Conservation (phyloP, 2,888 invertebrate genomes). For the Ormyrus pomaceus region DNA sequence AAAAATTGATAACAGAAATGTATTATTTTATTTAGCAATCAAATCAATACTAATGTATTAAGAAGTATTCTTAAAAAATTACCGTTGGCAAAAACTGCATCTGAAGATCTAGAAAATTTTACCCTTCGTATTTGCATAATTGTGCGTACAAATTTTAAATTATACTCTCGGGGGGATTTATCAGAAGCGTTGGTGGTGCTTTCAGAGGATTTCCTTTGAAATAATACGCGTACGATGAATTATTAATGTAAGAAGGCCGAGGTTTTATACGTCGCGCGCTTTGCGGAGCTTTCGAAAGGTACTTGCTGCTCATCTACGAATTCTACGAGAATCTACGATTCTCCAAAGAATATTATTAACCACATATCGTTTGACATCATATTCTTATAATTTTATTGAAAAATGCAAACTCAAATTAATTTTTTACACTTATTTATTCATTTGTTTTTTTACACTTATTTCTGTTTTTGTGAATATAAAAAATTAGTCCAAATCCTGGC, state of each 20-base stretch:
- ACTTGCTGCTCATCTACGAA: background rate
- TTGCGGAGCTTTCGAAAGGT: background rate
- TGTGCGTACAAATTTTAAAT: slow-evolving; percentile 68
- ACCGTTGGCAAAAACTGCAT: background rate
- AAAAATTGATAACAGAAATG: no score
- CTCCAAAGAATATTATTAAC: background rate
- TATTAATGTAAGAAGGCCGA: slow-evolving; percentile 66
- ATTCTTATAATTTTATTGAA: no score
- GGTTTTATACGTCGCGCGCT: slow-evolving; percentile 21
- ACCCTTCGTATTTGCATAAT: slow-evolving; percentile 65
- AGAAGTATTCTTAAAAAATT: background rate
- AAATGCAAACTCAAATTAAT: no score
- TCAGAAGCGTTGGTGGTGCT: slow-evolving; percentile 31
- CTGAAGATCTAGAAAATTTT: slow-evolving; percentile 39
- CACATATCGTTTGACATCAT: no score
- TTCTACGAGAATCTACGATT: no score
- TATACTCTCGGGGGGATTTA: slow-evolving; percentile 64
- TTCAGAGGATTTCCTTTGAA: slow-evolving; percentile 19
- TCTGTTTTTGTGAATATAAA: no score
- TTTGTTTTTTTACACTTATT: no score
- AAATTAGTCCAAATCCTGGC: no score
- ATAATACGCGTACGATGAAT: slow-evolving; percentile 63
- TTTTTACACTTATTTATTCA: no score
- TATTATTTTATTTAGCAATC: background rate
- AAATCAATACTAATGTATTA: background rate